Evolutionary conservation across 2,113 vertebrate species (phyloP).

Genomic region (Hoplias malabaricus): DNA sequence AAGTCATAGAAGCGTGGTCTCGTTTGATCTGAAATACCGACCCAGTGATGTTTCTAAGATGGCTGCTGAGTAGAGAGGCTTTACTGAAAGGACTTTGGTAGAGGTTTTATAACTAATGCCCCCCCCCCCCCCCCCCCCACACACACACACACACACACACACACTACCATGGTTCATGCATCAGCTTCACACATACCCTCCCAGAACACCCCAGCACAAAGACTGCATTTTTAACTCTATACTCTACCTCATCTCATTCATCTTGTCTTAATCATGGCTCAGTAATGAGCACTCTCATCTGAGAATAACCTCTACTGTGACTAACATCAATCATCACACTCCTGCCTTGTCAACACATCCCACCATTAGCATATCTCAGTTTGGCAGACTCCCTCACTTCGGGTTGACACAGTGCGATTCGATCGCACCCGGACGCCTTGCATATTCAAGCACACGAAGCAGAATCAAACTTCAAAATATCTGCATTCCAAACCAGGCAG

Average conservation of each 20-base stretch:
- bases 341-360: slow-evolving; percentile 35
- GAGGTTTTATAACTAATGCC: too few species aligned
- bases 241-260: slow-evolving; percentile 27
- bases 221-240: background rate
- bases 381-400: slow-evolving; percentile 23
- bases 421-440: slow-evolving; percentile 14
- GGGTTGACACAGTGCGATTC: slow-evolving; percentile 4
- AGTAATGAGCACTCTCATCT: slow-evolving; percentile 40
- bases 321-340: slow-evolving; percentile 37
- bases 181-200: background rate
- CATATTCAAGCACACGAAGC: slow-evolving; percentile 24
- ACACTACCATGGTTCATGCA: background rate
- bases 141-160: too few species aligned
- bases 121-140: too few species aligned
- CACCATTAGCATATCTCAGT: slow-evolving; percentile 36
- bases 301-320: slow-evolving; percentile 29
- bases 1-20: too few species aligned
- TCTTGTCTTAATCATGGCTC: slow-evolving; percentile 35
- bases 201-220: background rate
- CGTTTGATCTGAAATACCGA: too few species aligned
- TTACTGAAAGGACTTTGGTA: too few species aligned
- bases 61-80: too few species aligned
- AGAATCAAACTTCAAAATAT: background rate
- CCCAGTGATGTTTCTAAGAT: too few species aligned
- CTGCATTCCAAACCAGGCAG: background rate